These are phyloP conservation scores for Amaurobius ferox DNA, from an alignment of 2,888 invertebrate genomes.

Conservation along the genomic window DNA sequence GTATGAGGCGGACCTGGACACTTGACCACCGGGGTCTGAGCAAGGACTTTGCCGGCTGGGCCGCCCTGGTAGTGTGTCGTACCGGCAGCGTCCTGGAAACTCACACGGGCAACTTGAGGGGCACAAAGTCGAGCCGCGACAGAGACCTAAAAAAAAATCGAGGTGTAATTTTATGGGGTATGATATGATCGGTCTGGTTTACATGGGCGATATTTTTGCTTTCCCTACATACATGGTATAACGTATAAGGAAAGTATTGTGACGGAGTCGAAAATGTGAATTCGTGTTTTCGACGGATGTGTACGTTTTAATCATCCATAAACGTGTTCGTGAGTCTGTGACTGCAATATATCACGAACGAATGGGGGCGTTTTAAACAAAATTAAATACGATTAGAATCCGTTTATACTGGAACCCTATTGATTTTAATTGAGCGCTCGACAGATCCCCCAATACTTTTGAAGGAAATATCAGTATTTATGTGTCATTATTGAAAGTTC, in stretches of 20 bases:
- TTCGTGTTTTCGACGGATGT: no score
- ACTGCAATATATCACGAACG: no score
- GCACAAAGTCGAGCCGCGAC: slow-evolving; percentile 72
- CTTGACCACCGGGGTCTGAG: slow-evolving; percentile 71
- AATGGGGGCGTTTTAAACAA: no score
- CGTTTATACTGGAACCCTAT: no score
- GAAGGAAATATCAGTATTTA: no score
- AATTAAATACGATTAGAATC: no score
- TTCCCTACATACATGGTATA: no score
- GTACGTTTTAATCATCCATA: neutral
- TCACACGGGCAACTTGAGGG: slow-evolving; percentile 52
- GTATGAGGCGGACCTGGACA: slow-evolving; percentile 57
- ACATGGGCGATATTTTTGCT: neutral
- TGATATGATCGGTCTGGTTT: neutral
- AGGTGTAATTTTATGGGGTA: neutral
- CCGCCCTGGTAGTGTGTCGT: slow-evolving; percentile 58
- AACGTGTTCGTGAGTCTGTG: neutral
- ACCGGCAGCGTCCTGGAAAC: slow-evolving; percentile 37
- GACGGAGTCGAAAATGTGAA: no score
- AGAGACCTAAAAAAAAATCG: slow-evolving; percentile 64
- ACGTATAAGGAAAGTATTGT: no score
- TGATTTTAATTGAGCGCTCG: no score
- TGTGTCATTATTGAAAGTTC: no score
- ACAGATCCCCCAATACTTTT: no score
- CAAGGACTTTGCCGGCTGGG: slow-evolving; percentile 54